These are phyloP conservation scores for Calyptommatus sinebrachiatus DNA, from an alignment of 2,113 vertebrate genomes.

Conservation along the genomic window DNA sequence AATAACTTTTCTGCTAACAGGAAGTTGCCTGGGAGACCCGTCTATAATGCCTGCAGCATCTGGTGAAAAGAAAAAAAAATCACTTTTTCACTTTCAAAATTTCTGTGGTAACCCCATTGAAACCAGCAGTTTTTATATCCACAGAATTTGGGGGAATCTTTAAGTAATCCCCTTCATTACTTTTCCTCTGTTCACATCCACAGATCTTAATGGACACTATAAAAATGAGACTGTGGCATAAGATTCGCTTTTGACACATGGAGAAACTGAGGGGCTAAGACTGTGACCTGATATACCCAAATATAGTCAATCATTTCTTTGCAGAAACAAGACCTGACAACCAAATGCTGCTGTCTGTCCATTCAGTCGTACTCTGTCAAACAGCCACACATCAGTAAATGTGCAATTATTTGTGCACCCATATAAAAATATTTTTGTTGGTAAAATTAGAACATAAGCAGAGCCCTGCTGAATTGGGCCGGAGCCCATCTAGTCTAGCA, in stretches of 20 bases:
- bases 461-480: too few relatives aligned
- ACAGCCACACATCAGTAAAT: neutral
- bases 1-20: too few relatives aligned
- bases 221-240: neutral
- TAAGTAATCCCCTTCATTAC: neutral
- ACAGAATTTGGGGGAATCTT: neutral
- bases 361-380: neutral
- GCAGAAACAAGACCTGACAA: neutral
- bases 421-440: too few relatives aligned
- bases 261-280: neutral
- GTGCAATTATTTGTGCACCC: neutral
- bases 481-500: too few relatives aligned
- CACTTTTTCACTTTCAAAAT: too few relatives aligned
- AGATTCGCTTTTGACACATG: neutral
- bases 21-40: too few relatives aligned
- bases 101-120: too few relatives aligned
- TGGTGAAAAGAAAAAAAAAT: too few relatives aligned
- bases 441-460: too few relatives aligned
- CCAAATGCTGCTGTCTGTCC: neutral
- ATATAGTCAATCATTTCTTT: neutral
- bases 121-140: neutral
- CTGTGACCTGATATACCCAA: neutral
- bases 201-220: neutral
- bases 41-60: too few relatives aligned
- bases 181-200: neutral